A percentile compares a stretch with the other conserved stretches of the same genome.
phyloP scores from a whole-genome alignment of 2,113 vertebrate genomes.

The Albula goreensis region DNA sequence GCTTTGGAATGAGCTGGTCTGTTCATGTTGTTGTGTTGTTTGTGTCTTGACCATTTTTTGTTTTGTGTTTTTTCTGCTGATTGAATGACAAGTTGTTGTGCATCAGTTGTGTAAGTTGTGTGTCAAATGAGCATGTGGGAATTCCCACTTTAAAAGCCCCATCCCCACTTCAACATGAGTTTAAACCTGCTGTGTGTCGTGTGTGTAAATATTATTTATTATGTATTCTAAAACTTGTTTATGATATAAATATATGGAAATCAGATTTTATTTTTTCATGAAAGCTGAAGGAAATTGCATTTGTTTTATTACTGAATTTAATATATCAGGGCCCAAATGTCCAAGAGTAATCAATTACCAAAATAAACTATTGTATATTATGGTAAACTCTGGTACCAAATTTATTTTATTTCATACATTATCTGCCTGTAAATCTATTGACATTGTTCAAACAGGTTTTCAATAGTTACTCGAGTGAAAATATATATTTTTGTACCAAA shows the following conservation, averaged over 20 bases:
- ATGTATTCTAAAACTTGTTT: not conserved
- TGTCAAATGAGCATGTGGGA: constrained; percentile 12
- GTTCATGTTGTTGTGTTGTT: not conserved
- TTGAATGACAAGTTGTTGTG: not conserved
- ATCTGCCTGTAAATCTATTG: not conserved
- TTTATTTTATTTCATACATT: not conserved
- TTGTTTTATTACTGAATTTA: constrained; percentile 9
- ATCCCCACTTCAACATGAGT: constrained; percentile 17
- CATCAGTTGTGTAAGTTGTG: not conserved
- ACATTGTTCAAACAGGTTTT: not conserved
- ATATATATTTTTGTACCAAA: too few relatives aligned
- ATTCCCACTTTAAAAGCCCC: not conserved
- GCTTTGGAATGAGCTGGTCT: constrained; percentile 24
- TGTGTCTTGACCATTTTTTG: not conserved
- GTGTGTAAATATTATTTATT: constrained; percentile 34
- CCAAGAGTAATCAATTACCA: not conserved
- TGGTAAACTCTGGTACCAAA: constrained; percentile 6
- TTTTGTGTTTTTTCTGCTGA: not conserved
- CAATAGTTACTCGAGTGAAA: not conserved
- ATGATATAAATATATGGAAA: constrained; percentile 5
- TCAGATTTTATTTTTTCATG: constrained; percentile 17
- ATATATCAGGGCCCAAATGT: not conserved
- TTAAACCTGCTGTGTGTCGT: constrained; percentile 19
- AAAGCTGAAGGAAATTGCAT: not conserved
- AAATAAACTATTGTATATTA: constrained; percentile 18